Percentiles rank a stretch among this genome's conserved stretches.
These are phyloP conservation scores for Bubo blakistoni DNA, from an alignment of 2,113 vertebrate species.

Conservation along the genomic window DNA sequence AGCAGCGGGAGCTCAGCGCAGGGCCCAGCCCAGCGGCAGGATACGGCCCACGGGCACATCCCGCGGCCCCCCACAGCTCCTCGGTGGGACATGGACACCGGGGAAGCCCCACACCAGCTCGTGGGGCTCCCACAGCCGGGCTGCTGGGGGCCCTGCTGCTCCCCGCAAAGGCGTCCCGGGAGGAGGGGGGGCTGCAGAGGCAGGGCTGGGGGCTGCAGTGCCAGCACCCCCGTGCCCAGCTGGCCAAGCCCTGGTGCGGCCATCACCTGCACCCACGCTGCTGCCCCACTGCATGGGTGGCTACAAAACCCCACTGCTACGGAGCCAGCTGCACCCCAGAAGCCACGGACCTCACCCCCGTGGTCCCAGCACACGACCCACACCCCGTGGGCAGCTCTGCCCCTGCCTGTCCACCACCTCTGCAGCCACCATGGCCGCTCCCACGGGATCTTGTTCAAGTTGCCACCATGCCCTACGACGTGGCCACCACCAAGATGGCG, in stretches of 20 bases:
- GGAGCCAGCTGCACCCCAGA: background rate
- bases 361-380: rapidly evolving
- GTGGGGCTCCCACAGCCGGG: rapidly evolving
- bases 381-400: background rate
- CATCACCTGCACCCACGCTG: rapidly evolving
- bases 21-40: background rate
- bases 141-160: background rate
- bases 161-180: rapidly evolving
- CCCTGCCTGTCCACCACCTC: background rate
- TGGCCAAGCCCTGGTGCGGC: background rate
- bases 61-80: rapidly evolving
- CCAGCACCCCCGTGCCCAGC: rapidly evolving
- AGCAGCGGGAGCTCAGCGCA: background rate
- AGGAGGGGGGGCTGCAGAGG: background rate
- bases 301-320: background rate
- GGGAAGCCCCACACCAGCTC: background rate
- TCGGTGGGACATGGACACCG: rapidly evolving
- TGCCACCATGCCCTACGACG: background rate
- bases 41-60: background rate
- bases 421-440: background rate
- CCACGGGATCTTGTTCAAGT: background rate
- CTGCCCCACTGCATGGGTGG: background rate
- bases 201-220: background rate
- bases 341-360: background rate
- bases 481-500: rapidly evolving